Base-by-base conservation (phyloP, 2,113 vertebrate species). In the Leptosomus discolor region DNA sequence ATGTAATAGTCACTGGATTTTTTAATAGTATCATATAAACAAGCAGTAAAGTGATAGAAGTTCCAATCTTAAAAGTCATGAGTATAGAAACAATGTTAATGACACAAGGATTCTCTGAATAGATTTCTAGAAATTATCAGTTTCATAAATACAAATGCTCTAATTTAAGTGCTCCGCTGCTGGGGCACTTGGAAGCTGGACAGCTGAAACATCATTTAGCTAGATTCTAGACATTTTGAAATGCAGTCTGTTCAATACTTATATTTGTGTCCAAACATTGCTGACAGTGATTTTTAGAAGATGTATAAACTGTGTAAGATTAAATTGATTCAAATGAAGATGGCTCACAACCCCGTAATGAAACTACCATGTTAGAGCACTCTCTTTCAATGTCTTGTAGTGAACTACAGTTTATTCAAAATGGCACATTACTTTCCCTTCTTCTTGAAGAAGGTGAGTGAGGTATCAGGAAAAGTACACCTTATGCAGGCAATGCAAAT, bases 201-300 rank as follows among this genome's bases (percentile, higher is more conserved):
- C 68, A 96, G 82, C n/a, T 91, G 88, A 92, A 58, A 64, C 46
- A 41, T 43, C 32, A 60, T 82, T 86, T 85, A 56, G 41, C 61
- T 90, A 65, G 54, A 94, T 88, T 96, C 76, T 68, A 82, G 87
- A 60, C 46, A 82, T 92, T 92, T 94, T 71, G 68, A 89, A 89
- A 88, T 73, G 11, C 61, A 81, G 10, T 84, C 68, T 96, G 63
- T 94, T 92, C 50, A 64, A 37, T 84, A 85, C 68, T 89, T 89
- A 70, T 10, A 63, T 70, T 86, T 87, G n/a, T 92, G 75, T 83
- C 69, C 79, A 96, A 96, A 94, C 50, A 82, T 77, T 89, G 37
- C n/a, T 46, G 90, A 67, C 36, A 84, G 36, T 21, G 45, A 36
- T 87, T 87, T 95, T 89, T 57, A 34, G 78, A 95, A 94, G 43